Evolutionary conservation across 1,140 invertebrate species (phyloP).

Genomic region (Limonius californicus): DNA sequence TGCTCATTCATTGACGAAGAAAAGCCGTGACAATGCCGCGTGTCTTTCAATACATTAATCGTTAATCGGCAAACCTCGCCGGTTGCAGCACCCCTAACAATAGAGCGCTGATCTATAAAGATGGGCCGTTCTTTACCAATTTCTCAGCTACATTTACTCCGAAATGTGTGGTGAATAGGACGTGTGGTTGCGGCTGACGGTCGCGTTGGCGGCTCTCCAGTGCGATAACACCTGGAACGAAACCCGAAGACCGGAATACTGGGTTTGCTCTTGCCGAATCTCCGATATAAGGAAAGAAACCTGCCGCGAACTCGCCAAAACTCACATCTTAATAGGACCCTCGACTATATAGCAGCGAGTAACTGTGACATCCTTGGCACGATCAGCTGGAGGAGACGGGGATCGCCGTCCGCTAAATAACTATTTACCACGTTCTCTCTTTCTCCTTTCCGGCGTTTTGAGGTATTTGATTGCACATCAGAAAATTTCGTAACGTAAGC

Average conservation of each 20-base stretch:
- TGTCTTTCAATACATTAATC: constrained; percentile 46
- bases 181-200: constrained; percentile 28
- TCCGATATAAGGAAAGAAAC: too few species aligned
- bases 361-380: too few species aligned
- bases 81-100: constrained; percentile 38
- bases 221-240: constrained; percentile 21
- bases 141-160: constrained; percentile 48
- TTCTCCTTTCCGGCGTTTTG: too few species aligned
- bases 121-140: constrained; percentile 47
- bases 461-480: not conserved
- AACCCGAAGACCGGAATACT: not conserved
- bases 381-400: too few species aligned
- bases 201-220: constrained; percentile 30
- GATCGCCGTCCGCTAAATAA: too few species aligned
- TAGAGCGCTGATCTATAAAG: constrained; percentile 45
- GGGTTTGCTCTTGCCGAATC: too few species aligned
- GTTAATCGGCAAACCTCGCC: constrained; percentile 42
- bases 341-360: too few species aligned
- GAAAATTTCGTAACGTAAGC: not conserved
- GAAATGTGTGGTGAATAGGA: constrained; percentile 41
- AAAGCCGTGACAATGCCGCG: constrained; percentile 39
- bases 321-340: too few species aligned
- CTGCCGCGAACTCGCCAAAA: too few species aligned
- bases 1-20: constrained; percentile 38
- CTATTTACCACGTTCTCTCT: too few species aligned